Evolutionary conservation across 2,113 vertebrate species (phyloP), one percentile per base, ranked within the genome.

Genomic region (Elephas maximus): DNA sequence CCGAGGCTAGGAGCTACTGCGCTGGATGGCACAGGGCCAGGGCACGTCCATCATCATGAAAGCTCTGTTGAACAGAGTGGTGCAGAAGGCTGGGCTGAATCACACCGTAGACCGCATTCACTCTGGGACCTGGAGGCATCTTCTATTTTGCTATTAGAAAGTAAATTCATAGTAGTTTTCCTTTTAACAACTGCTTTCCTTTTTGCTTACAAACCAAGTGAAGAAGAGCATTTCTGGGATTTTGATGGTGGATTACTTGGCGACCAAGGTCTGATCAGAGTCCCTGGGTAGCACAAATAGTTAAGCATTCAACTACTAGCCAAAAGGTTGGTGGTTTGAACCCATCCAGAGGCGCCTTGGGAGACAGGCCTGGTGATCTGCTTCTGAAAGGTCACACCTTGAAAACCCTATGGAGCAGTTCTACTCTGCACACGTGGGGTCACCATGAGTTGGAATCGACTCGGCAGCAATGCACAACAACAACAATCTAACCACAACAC

Each of bases 111-210:
- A 3, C 24, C 44, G 17, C n/a, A 5, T 17, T 41, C 20, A 20
- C 57, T 69, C 37, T 24, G 60, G 2, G 7, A 86, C 62, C 41
- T 21, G 5, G n/a, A 30, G 2, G 62, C 14, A n/a, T 37, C 6
- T 53, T 63, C 60, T 12, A 48, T 20, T 88, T 90, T 65, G 41
- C 71, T 80, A 17, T 76, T 74, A 24, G 81, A 41, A 5, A 86
- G 77, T 41, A 91, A 92, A 95, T 33, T 93, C 73, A 41, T 37
- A 67, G 62, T 41, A 87, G 83, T 74, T 92, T 86, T 60, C 23
- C 30, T 78, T 95, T 90, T 44, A 63, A 62, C 51, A 44, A 90
- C 0, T 30, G 53, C 45, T 23, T 87, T 93, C 23, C 77, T 92
- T 93, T 91, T 45, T 86, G 41, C 28, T 14, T 33, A 63, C 37